Conservation (phyloP, 2,113 vertebrate species). For the Microtus richardsoni region DNA sequence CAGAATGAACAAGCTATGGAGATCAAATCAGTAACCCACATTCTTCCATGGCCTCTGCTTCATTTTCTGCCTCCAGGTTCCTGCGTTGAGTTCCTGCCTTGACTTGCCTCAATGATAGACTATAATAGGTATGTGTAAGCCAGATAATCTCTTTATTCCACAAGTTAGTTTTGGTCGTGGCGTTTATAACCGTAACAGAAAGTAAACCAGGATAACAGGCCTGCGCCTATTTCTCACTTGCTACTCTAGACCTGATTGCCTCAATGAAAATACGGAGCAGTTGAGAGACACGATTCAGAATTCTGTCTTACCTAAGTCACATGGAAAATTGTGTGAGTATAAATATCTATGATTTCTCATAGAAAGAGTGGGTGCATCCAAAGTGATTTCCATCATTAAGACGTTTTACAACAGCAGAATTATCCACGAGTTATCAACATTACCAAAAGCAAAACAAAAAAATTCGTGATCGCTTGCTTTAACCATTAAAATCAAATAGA, state of each 20-base stretch:
- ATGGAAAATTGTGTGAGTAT: background rate
- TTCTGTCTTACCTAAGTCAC: conserved; percentile 6
- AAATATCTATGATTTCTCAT: background rate
- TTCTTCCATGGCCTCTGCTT: background rate
- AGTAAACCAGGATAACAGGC: background rate
- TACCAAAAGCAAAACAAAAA: background rate
- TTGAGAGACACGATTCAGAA: background rate
- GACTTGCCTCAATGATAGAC: background rate
- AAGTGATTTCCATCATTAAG: background rate
- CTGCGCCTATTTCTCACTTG: background rate
- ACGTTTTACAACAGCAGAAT: background rate
- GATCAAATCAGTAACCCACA: background rate
- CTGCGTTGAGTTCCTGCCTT: background rate
- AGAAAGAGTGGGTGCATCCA: background rate
- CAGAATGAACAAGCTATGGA: background rate
- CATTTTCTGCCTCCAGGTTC: background rate
- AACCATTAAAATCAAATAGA: background rate
- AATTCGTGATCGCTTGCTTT: background rate
- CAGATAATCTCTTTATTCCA: background rate
- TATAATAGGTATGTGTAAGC: background rate
- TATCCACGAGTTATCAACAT: background rate
- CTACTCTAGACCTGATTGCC: background rate
- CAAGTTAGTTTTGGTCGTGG: background rate
- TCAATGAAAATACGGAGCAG: background rate
- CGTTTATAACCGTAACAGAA: background rate